A percentile compares a stretch with the other conserved stretches of the same genome.
These are phyloP conservation scores for Hexactinellida sp. DNA, from an alignment of 37 sponge, comb jelly and placozoan genomes.

Conservation along the genomic window DNA sequence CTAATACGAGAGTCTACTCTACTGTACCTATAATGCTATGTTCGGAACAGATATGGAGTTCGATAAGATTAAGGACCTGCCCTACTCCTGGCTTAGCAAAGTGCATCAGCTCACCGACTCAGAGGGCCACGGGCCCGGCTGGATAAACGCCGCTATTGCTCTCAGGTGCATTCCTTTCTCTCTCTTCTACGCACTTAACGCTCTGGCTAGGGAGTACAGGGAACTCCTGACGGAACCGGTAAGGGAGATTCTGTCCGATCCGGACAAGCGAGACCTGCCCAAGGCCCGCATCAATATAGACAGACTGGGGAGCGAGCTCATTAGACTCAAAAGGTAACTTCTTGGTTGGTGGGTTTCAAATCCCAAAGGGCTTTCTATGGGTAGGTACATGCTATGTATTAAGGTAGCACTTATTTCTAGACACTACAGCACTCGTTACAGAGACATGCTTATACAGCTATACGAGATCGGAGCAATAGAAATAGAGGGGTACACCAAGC, in stretches of 20 bases:
- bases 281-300: background rate
- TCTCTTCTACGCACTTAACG: background rate
- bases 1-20: background rate
- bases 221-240: background rate
- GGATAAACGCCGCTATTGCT: background rate
- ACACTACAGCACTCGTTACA: background rate
- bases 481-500: background rate
- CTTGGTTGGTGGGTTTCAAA: too few relatives aligned
- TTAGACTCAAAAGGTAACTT: background rate
- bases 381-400: too few relatives aligned
- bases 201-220: background rate
- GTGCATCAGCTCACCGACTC: background rate
- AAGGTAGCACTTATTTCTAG: too few relatives aligned
- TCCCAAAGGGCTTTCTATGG: too few relatives aligned
- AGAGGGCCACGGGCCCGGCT: background rate
- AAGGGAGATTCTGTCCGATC: background rate
- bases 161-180: constrained; percentile 2
- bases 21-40: background rate
- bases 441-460: background rate
- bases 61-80: background rate
- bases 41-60: background rate
- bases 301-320: background rate
- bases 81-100: background rate
- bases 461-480: constrained; percentile 1
- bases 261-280: background rate